Conservation (phyloP, 2,797 vertebrate genomes). For the Chelidonichthys spinosus region DNA sequence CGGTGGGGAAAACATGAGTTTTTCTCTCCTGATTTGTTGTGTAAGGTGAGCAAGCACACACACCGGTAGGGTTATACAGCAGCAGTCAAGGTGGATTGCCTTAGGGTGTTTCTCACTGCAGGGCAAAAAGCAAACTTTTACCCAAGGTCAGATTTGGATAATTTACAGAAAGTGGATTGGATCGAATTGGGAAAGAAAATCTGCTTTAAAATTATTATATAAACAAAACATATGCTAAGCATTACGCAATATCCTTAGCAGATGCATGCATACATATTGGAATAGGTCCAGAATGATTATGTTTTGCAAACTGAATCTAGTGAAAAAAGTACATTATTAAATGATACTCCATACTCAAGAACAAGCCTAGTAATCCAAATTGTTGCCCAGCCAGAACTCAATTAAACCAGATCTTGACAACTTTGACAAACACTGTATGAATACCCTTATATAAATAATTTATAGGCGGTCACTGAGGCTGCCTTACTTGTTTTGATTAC, state of each 20-base stretch:
- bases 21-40: slow-evolving; percentile 71
- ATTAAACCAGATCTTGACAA: slow-evolving; percentile 52
- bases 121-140: slow-evolving; percentile 53
- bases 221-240: slow-evolving; percentile 15
- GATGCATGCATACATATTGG: slow-evolving; percentile 1
- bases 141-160: slow-evolving; percentile 55
- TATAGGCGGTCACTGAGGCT: slow-evolving; percentile 29
- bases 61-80: slow-evolving; percentile 24
- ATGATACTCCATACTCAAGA: neutral
- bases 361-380: slow-evolving; percentile 27
- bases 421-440: slow-evolving; percentile 44
- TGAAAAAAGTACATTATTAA: neutral
- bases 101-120: slow-evolving; percentile 50
- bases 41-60: slow-evolving; percentile 56
- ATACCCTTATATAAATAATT: slow-evolving; percentile 49
- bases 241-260: slow-evolving; percentile 2
- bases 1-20: slow-evolving; percentile 54
- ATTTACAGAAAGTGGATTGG: slow-evolving; percentile 30
- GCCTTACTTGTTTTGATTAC: slow-evolving; percentile 48
- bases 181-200: slow-evolving; percentile 35
- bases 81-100: slow-evolving; percentile 59
- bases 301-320: neutral
- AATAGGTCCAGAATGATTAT: neutral
- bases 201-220: slow-evolving; percentile 8
- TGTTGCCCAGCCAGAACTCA: slow-evolving; percentile 36